Percentiles rank a stretch among this genome's conserved stretches.
Conservation (phyloP, 1,140 invertebrate species). For the Drosophila serrata region DNA sequence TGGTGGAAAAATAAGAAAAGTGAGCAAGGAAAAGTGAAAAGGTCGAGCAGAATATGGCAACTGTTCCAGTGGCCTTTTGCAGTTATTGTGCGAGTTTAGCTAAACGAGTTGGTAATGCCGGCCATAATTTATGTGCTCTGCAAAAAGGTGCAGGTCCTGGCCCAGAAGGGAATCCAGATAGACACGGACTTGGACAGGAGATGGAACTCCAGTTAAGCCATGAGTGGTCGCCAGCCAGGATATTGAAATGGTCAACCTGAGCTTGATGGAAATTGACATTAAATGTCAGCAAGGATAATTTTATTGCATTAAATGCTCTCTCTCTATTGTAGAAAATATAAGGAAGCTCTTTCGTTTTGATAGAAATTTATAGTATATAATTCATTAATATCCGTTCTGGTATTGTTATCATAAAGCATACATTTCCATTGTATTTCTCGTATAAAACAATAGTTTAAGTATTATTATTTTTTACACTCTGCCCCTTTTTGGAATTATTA, state of each 20-base stretch:
- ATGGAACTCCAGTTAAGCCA: slow-evolving; percentile 6
- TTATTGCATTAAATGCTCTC: background rate
- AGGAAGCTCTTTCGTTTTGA: background rate
- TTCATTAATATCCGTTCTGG: background rate
- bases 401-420: no score
- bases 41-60: slow-evolving; percentile 69
- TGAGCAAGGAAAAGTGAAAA: slow-evolving; percentile 50
- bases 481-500: background rate
- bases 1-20: slow-evolving; percentile 3
- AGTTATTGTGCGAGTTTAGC: slow-evolving; percentile 74
- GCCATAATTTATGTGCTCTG: slow-evolving; percentile 38
- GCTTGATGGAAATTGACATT: slow-evolving; percentile 22
- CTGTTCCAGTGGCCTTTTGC: slow-evolving; percentile 66
- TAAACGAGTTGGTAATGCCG: slow-evolving; percentile 74
- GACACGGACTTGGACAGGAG: slow-evolving; percentile 6
- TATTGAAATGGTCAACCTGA: slow-evolving; percentile 39
- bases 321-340: background rate
- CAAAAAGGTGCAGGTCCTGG: background rate
- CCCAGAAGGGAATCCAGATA: background rate
- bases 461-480: background rate
- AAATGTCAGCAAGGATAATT: background rate
- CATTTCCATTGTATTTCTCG: background rate
- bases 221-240: slow-evolving; percentile 11
- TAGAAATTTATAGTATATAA: no score
- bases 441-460: background rate